These are phyloP conservation scores for Anableps anableps DNA, from an alignment of 2,797 vertebrate species.

Conservation along the genomic window DNA sequence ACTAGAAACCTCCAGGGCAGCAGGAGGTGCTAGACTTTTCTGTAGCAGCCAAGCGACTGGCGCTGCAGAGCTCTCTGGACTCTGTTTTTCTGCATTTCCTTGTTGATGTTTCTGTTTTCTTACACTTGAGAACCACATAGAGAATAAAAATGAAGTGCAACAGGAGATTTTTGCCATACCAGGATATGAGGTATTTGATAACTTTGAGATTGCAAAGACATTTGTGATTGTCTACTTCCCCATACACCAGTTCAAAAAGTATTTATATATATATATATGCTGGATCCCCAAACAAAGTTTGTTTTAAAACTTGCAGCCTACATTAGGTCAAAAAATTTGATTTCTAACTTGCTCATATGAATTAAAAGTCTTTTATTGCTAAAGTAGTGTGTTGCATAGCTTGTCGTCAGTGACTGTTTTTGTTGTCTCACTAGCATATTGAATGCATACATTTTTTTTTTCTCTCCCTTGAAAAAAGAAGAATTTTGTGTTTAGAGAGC, in stretches of 20 bases:
- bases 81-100: constrained; percentile 70
- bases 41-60: constrained; percentile 62
- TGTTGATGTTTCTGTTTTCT: constrained; percentile 75
- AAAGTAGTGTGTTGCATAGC: constrained; percentile 64
- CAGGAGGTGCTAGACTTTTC: constrained; percentile 78
- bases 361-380: constrained; percentile 65
- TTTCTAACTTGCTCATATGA: constrained; percentile 62
- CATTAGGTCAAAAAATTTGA: constrained; percentile 78
- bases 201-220: constrained; percentile 76
- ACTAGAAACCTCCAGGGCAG: constrained; percentile 84
- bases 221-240: constrained; percentile 77
- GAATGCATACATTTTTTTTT: constrained; percentile 49
- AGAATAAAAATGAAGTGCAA: constrained; percentile 70
- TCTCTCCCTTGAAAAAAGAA: constrained; percentile 62
- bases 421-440: constrained; percentile 57
- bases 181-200: constrained; percentile 75
- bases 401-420: constrained; percentile 61
- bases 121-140: constrained; percentile 74
- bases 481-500: constrained; percentile 67
- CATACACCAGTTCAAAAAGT: constrained; percentile 58
- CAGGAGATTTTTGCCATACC: constrained; percentile 73
- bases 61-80: constrained; percentile 74
- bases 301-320: constrained; percentile 86
- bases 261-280: constrained; percentile 75
- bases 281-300: constrained; percentile 81